Evolutionary conservation across 64 coral and sea anemone species (phyloP).

Genomic region (Porites australiensis): DNA sequence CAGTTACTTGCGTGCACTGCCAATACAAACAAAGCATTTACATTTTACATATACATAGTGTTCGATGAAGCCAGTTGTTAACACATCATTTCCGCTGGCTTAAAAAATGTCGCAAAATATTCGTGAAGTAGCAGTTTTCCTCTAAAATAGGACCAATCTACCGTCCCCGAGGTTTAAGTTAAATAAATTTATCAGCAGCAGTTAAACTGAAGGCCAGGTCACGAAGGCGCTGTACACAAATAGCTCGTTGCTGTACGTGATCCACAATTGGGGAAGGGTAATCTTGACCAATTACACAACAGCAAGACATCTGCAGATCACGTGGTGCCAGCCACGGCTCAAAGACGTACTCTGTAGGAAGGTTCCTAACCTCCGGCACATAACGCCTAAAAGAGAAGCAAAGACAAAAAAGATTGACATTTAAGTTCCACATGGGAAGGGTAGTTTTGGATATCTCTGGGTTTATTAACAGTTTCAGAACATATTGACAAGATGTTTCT

Average conservation of each 20-base stretch:
- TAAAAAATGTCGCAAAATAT: no score
- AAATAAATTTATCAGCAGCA: neutral
- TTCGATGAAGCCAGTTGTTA: no score
- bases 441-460: no score
- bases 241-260: slow-evolving; percentile 11
- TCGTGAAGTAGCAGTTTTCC: no score
- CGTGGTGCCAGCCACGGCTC: slow-evolving; percentile 43
- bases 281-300: slow-evolving; percentile 50
- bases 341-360: slow-evolving; percentile 48
- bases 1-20: no score
- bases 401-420: neutral
- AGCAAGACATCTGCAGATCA: slow-evolving; percentile 4
- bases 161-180: neutral
- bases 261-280: slow-evolving; percentile 46
- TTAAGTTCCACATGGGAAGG: no score
- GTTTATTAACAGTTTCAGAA: no score
- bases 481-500: no score
- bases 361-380: slow-evolving; percentile 2
- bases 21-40: no score
- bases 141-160: no score
- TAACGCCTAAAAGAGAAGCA: slow-evolving; percentile 14
- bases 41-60: no score
- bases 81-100: no score
- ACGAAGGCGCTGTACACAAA: slow-evolving; percentile 45
- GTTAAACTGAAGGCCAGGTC: slow-evolving; percentile 23